Evolutionary conservation across 2,888 invertebrate species (phyloP), one percentile per base, ranked within the genome.

Genomic region (Syrista parreyssii): DNA sequence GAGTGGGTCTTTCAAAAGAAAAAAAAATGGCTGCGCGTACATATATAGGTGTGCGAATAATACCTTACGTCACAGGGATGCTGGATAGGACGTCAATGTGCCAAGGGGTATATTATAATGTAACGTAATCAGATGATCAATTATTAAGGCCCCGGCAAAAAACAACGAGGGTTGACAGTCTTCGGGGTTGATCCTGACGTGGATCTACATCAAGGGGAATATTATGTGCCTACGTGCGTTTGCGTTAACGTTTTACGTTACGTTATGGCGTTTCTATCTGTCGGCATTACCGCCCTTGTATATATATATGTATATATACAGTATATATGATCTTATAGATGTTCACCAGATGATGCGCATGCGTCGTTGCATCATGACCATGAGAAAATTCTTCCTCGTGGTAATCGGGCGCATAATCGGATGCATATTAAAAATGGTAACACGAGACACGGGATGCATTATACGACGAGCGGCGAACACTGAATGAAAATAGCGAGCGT

Each of bases 71-170:
- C 31, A 83, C 80, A 82, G 79, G 80, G 76, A 35, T 12, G 71
- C 80, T 71, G 81, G 80, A 80, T 74, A 78, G 79, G 33, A 68
- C 35, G 77, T 73, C 77, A 77, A 79, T 33, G 68, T 69, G 80
- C 81, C 81, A 81, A 80, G 84, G 86, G 86, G 88, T 76, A 80
- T 77, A 83, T 88, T 88, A 88, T 89, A 89, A 89, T 88, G 89
- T 89, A 90, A 89, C 89, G 89, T 91, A 91, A 91, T 91, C 91
- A 90, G 90, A 91, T 89, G 90, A 91, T 91, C 91, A 91, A 91
- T 91, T 91, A 91, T 91, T 90, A 89, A 90, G 89, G 87, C 86
- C 87, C 84, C 86, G 84, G 84, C 87, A 87, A 89, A 89, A 89
- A 89, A 90, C 89, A 90, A 90, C 90, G 89, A 90, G 91, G 91